A percentile compares a stretch with the other conserved stretches of the same genome.
phyloP scores from a whole-genome alignment of 1,140 invertebrate genomes.

The Aphis craccivora region DNA sequence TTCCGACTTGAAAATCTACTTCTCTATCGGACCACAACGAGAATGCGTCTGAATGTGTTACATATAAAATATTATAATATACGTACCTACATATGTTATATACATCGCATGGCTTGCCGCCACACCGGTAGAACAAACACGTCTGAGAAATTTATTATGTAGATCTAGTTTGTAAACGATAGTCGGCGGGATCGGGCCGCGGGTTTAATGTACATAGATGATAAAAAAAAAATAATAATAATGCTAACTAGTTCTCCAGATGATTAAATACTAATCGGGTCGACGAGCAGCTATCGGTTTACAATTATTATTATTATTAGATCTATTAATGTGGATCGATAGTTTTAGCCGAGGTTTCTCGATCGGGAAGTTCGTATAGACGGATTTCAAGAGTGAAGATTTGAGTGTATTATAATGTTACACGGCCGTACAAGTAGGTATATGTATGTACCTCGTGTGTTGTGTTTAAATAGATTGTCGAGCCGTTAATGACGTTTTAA shows the following conservation, averaged over 20 bases:
- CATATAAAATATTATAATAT: not conserved
- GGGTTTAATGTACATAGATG: not conserved
- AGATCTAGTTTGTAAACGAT: not conserved
- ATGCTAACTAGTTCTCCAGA: not conserved
- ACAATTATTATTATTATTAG: not conserved
- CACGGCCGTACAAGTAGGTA: not conserved
- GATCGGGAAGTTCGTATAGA: not conserved
- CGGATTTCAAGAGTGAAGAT: not conserved
- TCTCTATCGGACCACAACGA: not conserved
- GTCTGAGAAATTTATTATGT: not conserved
- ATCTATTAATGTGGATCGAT: not conserved
- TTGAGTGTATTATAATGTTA: not conserved
- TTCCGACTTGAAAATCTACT: not conserved
- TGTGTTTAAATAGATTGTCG: not conserved
- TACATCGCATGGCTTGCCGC: not conserved
- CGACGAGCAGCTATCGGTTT: not conserved
- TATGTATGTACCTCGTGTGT: not conserved
- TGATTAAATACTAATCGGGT: constrained; percentile 15
- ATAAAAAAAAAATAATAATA: constrained; percentile 11
- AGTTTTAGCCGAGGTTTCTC: not conserved
- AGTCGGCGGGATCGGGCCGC: not conserved
- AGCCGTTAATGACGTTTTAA: not conserved
- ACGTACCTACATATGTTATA: not conserved
- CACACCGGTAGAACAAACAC: constrained; percentile 13
- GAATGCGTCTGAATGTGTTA: not conserved